Evolutionary conservation across 2,888 invertebrate genomes (phyloP).

Genomic region (Uloborus plumipes): DNA sequence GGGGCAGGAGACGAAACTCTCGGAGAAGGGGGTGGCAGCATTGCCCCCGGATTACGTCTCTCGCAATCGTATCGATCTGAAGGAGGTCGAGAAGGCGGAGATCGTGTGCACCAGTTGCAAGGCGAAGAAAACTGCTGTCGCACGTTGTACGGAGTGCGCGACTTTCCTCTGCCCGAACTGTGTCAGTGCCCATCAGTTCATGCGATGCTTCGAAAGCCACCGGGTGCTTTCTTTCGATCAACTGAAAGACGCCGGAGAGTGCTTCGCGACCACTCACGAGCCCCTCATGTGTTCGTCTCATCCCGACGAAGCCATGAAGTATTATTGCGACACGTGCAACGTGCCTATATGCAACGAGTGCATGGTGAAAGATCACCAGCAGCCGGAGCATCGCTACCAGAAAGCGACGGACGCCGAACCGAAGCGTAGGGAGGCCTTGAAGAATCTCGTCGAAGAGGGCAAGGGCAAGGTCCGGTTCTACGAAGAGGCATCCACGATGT

Average conservation of each 20-base stretch:
- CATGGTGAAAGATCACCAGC: slow-evolving; percentile 84
- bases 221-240: slow-evolving; percentile 88
- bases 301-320: slow-evolving; percentile 85
- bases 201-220: slow-evolving; percentile 97
- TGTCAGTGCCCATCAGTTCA: slow-evolving; percentile 94
- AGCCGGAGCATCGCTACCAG: slow-evolving; percentile 86
- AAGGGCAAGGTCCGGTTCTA: slow-evolving; percentile 82
- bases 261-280: slow-evolving; percentile 84
- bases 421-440: slow-evolving; percentile 82
- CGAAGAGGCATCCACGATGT: slow-evolving; percentile 80
- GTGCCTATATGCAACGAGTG: slow-evolving; percentile 90
- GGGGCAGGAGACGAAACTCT: no score
- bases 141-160: slow-evolving; percentile 93
- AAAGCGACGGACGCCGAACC: slow-evolving; percentile 84
- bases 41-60: slow-evolving; percentile 89
- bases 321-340: slow-evolving; percentile 87
- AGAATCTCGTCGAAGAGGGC: slow-evolving; percentile 81
- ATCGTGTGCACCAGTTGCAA: slow-evolving; percentile 91
- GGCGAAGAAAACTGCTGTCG: slow-evolving; percentile 87
- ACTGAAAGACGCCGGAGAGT: slow-evolving; percentile 81
- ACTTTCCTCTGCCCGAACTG: slow-evolving; percentile 94
- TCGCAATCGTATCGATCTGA: slow-evolving; percentile 74
- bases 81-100: slow-evolving; percentile 79
- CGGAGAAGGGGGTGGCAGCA: slow-evolving; percentile 84
- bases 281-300: slow-evolving; percentile 88